Evolutionary conservation across 2,888 invertebrate species (phyloP).

Genomic region (Halocaridina rubra): DNA sequence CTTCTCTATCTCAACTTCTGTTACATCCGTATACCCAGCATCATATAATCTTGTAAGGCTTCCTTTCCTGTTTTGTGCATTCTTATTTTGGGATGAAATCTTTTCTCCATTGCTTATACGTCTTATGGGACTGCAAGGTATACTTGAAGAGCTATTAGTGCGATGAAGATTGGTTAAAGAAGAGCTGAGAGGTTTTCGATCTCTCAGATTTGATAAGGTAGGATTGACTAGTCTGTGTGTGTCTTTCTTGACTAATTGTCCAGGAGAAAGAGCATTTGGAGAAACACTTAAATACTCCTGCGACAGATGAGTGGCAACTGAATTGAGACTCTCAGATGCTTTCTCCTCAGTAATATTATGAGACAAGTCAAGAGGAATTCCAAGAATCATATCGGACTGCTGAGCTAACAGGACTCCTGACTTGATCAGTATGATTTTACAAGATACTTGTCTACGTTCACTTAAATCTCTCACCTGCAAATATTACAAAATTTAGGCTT

Average conservation of each 20-base stretch:
- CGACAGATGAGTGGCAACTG: neutral
- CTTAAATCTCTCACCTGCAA: constrained; percentile 42
- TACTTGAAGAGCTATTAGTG: constrained; percentile 4
- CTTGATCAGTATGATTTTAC: constrained; percentile 30
- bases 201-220: constrained; percentile 9
- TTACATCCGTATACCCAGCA: constrained; percentile 4
- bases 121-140: constrained; percentile 29
- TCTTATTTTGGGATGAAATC: constrained; percentile 14
- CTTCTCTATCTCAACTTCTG: neutral
- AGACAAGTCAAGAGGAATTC: neutral
- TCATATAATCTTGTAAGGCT: constrained; percentile 36
- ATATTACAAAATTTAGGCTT: neutral
- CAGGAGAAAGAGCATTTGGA: neutral
- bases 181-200: constrained; percentile 41
- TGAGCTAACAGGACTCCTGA: constrained; percentile 44
- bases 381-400: constrained; percentile 39
- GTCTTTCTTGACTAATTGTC: constrained; percentile 25
- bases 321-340: neutral
- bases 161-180: constrained; percentile 25
- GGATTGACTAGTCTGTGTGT: constrained; percentile 22
- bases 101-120: neutral
- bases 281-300: neutral
- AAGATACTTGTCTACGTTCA: constrained; percentile 37
- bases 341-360: neutral
- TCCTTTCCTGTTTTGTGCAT: neutral